These are phyloP conservation scores for Nesogale talazaci DNA, from an alignment of 2,113 vertebrate species.

Conservation along the genomic window DNA sequence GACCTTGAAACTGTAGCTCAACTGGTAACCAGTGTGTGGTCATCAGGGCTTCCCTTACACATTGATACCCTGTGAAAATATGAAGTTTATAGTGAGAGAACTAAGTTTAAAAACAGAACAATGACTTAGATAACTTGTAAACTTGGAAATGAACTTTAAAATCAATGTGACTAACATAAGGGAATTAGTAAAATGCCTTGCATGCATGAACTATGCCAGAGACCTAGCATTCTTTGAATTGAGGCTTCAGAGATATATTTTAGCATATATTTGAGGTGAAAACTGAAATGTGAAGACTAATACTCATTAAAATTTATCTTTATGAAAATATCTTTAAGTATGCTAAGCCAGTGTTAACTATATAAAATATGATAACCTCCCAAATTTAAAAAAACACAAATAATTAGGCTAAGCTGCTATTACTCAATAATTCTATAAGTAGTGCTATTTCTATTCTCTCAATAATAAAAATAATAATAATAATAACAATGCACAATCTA, in stretches of 20 bases:
- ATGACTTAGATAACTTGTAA: neutral
- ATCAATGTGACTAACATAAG: neutral
- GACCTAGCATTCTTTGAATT: conserved; percentile 49
- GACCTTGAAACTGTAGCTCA: too few species aligned
- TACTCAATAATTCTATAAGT: neutral
- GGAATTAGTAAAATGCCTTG: neutral
- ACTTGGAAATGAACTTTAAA: conserved; percentile 43
- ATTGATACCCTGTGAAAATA: neutral
- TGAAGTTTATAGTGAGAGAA: neutral
- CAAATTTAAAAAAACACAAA: too few species aligned
- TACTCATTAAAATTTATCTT: conserved; percentile 39
- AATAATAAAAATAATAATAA: too few species aligned
- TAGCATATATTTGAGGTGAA: conserved; percentile 39
- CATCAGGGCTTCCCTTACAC: too few species aligned
- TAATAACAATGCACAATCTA: neutral
- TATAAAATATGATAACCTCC: neutral
- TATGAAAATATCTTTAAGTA: conserved; percentile 31
- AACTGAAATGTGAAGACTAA: conserved; percentile 17
- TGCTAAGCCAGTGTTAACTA: neutral
- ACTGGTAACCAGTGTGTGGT: too few species aligned
- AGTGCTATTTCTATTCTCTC: neutral
- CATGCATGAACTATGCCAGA: conserved; percentile 2
- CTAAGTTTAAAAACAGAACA: neutral
- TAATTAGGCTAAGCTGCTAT: too few species aligned
- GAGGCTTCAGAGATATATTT: conserved; percentile 5